Evolutionary conservation across 2,113 vertebrate species (phyloP).

Genomic region (Calidris pygmaea): DNA sequence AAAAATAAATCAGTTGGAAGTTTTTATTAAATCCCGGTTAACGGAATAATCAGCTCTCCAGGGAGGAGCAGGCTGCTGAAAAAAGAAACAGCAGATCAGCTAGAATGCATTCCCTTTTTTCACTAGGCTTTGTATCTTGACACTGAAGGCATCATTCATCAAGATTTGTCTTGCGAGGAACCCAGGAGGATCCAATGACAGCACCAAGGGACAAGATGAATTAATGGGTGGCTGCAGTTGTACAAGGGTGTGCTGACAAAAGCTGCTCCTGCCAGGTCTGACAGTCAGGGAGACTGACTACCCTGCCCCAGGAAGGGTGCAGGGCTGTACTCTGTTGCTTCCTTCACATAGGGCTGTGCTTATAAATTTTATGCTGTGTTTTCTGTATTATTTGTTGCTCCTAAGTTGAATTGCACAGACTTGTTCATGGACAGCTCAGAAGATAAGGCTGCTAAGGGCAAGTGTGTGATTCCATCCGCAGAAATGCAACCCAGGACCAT

Average conservation of each 20-base stretch:
- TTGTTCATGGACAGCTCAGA: neutral
- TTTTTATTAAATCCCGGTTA: neutral
- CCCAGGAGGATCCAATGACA: neutral
- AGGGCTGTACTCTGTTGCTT: neutral
- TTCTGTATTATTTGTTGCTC: neutral
- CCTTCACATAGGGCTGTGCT: neutral
- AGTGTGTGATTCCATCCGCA: neutral
- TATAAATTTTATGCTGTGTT: neutral
- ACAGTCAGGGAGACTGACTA: neutral
- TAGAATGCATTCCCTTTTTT: neutral
- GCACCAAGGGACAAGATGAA: neutral
- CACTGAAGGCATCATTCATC: neutral
- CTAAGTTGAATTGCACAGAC: neutral
- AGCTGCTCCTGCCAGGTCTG: neutral
- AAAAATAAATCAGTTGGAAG: conserved; percentile 7
- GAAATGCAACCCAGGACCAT: neutral
- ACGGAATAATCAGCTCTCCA: neutral
- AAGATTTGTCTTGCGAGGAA: neutral
- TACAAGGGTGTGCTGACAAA: neutral
- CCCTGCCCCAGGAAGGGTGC: neutral
- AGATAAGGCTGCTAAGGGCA: neutral
- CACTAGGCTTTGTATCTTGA: neutral
- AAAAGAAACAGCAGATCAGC: neutral
- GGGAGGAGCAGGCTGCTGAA: neutral
- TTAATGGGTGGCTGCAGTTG: neutral